Evolutionary conservation across 2,113 vertebrate species (phyloP).

Genomic region (Numida meleagris): DNA sequence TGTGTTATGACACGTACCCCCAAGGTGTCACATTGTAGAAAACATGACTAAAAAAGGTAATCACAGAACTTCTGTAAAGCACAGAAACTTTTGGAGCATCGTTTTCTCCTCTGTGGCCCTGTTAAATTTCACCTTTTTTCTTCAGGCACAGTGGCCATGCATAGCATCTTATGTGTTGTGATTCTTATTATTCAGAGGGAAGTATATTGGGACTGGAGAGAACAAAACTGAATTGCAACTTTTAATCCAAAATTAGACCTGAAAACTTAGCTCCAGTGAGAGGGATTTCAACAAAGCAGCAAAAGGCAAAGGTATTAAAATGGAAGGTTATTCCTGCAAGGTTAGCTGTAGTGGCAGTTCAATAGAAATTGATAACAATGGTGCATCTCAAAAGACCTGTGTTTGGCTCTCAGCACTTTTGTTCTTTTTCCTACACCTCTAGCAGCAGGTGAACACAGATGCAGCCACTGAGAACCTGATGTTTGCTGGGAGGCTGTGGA

Average conservation of each 20-base stretch:
- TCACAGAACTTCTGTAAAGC: neutral
- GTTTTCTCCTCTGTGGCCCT: neutral
- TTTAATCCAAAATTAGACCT: neutral
- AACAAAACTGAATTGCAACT: neutral
- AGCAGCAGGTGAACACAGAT: neutral
- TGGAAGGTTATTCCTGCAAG: neutral
- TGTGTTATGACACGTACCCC: accelerated
- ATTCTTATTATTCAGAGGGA: neutral
- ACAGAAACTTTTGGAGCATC: neutral
- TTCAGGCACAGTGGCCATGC: neutral
- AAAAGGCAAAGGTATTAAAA: neutral
- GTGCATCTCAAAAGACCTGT: neutral
- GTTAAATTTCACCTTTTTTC: neutral
- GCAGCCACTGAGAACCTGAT: neutral
- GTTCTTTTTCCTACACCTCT: neutral
- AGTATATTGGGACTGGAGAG: neutral
- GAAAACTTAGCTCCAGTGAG: neutral
- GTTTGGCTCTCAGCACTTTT: neutral
- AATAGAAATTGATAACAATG: neutral
- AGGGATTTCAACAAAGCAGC: neutral
- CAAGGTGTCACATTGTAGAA: neutral
- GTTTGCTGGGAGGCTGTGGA: neutral
- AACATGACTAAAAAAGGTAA: neutral
- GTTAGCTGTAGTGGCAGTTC: neutral
- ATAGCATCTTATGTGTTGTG: neutral